Evolutionary conservation across 2,113 vertebrate genomes (phyloP), one percentile per base, ranked within the genome.

Genomic region (Phaetusa simplex): DNA sequence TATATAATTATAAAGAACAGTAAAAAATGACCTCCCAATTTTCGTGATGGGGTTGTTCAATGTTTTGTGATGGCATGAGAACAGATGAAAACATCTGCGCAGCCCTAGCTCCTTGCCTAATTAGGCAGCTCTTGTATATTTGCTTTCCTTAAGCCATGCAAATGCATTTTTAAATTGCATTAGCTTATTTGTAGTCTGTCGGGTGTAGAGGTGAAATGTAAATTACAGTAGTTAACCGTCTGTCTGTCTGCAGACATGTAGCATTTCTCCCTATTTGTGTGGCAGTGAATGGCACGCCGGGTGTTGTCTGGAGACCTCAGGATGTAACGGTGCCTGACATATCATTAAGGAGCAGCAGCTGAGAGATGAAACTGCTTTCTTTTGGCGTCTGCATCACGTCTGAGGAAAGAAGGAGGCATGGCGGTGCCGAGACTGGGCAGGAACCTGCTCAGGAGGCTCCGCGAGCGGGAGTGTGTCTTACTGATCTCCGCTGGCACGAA

Each of bases 1-100:
- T 94, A 88, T 64, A 93, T 97, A 97, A 95, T 96, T 96, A 88
- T 81, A 81, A 97, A 92, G 77, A 97, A 64, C 36, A 84, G 29
- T 73, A 29, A 96, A 84, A 90, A 88, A 61, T 58, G 16, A 65
- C 69, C 95, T 97, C 58, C 30, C 13, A 38, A 0, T 62, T 95
- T 95, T 76, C 70, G 22, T 67, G 81, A 65, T 42, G 55, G 4
- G 15, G 17, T 36, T 78, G 42, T 47, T 94, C 58, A 47, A 30
- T 45, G 12, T 40, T 69, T 89, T 62, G n/a, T 90, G 72, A 83
- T 59, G 58, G 49, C 66, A 64, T n/a, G 73, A 88, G 49, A 73
- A 80, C 64, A 66, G 95, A 77, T 59, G 64, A 96, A 92, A 86
- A 88, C 67, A 71, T 89, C 89, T 92, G 66, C 19, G 8, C 50